Conservation (phyloP, 2,888 invertebrate genomes). For the Amphipoea oculea region DNA sequence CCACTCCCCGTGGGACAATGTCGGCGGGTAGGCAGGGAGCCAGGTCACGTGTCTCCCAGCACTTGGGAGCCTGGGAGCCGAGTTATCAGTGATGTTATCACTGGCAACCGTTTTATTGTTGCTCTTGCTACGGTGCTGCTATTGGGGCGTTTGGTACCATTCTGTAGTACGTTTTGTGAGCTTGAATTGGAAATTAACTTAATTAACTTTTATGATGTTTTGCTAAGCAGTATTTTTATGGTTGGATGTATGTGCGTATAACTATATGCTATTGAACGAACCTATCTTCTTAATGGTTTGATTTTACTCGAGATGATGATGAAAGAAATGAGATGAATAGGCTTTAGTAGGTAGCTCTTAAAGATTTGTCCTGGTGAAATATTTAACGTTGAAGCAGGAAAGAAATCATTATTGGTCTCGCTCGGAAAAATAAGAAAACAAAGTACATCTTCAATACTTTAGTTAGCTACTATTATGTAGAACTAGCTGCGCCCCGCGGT, state of each 20-base stretch:
- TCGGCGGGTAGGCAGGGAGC: constrained; percentile 14
- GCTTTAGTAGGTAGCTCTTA: neutral
- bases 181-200: neutral
- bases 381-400: neutral
- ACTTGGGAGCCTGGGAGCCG: constrained; percentile 67
- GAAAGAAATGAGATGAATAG: neutral
- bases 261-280: neutral
- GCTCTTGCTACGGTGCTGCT: constrained; percentile 42
- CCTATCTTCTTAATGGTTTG: neutral
- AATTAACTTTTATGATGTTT: neutral
- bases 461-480: no score
- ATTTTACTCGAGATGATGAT: neutral
- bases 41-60: constrained; percentile 53
- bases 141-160: neutral
- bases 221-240: neutral
- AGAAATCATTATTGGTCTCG: neutral
- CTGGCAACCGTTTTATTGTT: constrained; percentile 70
- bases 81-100: constrained; percentile 75
- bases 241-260: neutral
- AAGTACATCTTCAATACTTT: neutral
- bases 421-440: neutral
- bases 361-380: neutral
- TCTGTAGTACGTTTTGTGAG: neutral
- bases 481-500: no score
- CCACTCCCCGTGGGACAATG: constrained; percentile 49